phyloP scores from a whole-genome alignment of 2,797 vertebrate genomes.

The Paguma larvata region DNA sequence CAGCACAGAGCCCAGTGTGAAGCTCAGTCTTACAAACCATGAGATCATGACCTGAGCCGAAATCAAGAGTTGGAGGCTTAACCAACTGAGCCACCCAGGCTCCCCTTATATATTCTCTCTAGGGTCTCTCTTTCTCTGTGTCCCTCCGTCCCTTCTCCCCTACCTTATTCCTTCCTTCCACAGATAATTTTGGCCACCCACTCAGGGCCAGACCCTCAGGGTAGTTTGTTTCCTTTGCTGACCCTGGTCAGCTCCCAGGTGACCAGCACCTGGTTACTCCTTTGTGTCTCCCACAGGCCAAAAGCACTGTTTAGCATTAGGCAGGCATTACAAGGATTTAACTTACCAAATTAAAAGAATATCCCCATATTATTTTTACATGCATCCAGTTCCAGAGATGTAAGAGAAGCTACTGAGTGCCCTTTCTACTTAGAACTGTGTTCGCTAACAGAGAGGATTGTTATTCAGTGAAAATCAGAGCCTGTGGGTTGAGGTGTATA shows the following conservation, averaged over 20 bases:
- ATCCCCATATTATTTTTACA: neutral
- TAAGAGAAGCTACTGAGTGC: neutral
- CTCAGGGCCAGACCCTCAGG: neutral
- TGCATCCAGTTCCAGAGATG: neutral
- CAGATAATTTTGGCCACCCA: neutral
- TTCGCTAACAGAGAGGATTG: neutral
- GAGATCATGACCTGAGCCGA: too few relatives aligned
- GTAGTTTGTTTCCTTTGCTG: neutral
- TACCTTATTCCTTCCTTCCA: neutral
- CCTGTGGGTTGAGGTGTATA: neutral
- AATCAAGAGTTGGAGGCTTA: too few relatives aligned
- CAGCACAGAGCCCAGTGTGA: too few relatives aligned
- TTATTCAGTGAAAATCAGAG: neutral
- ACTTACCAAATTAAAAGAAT: neutral
- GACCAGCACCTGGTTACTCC: neutral
- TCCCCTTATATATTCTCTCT: neutral
- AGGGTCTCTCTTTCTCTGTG: too few relatives aligned
- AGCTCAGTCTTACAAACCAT: too few relatives aligned
- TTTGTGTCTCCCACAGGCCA: neutral
- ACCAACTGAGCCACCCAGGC: too few relatives aligned
- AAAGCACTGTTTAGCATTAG: neutral
- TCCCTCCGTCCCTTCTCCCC: neutral
- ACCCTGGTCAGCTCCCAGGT: fast-evolving
- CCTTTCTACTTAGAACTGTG: neutral
- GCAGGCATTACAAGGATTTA: neutral